Percentiles rank a stretch among this genome's conserved stretches.
Conservation (phyloP, 2,797 vertebrate genomes). For the Myotis daubentonii region DNA sequence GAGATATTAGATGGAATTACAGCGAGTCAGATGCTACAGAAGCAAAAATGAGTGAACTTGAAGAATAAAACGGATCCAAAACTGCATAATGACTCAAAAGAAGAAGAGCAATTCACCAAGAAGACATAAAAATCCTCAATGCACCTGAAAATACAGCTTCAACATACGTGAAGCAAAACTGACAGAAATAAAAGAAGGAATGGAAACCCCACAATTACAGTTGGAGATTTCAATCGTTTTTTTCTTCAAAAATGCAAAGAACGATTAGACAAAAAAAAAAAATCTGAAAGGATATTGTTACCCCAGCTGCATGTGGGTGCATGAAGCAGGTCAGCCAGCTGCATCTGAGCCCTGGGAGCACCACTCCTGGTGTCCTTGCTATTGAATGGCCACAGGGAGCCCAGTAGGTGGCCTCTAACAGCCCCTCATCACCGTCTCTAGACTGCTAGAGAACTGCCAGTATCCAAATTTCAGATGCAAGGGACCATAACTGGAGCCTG, state of each 20-base stretch:
- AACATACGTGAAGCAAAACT: not conserved
- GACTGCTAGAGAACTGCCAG: not conserved
- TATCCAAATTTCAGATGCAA: not conserved
- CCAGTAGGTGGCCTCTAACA: not conserved
- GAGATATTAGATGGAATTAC: not conserved
- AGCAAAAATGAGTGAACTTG: not conserved
- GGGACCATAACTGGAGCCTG: not conserved
- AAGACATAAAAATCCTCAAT: not conserved
- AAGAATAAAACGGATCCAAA: not conserved
- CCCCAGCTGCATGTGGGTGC: not conserved
- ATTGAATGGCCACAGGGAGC: not conserved
- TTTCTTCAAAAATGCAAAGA: not conserved
- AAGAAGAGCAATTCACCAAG: not conserved
- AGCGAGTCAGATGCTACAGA: not conserved
- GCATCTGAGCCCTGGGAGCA: not conserved
- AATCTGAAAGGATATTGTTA: not conserved
- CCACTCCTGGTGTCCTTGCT: fast-evolving
- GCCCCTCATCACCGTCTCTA: not conserved
- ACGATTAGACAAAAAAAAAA: not conserved
- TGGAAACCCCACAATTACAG: not conserved
- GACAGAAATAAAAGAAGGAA: not conserved
- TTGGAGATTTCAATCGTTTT: not conserved
- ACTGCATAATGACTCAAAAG: not conserved
- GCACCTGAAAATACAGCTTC: not conserved
- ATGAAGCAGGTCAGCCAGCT: not conserved